Base-by-base conservation (phyloP, 2,888 invertebrate species). In the Notodonta ziczac region DNA sequence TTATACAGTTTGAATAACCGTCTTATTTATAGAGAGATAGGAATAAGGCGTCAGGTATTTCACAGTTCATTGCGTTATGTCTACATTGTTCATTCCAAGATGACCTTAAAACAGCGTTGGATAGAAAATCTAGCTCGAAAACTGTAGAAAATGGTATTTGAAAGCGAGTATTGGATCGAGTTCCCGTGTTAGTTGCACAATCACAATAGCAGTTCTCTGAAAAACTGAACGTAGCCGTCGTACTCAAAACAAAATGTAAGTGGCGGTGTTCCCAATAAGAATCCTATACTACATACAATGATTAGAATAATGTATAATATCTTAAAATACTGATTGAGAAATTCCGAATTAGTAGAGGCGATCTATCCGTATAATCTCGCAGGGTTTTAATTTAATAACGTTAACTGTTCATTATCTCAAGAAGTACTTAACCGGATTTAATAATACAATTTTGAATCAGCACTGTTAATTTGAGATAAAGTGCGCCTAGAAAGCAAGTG, bases 51-150 rank as follows among this genome's bases (percentile, higher is more conserved):
- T 55, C 59, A 65, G 61, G 68, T 60, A 65, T 71, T 70, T 63
- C 54, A 71, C 66, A 71, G 71, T 66, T 71, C 61, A 68, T 68
- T 59, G 71, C 62, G 66, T 66, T 68, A 62, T 63, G 58, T 62
- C 62, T 63, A 58, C 66, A 69, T 63, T 66, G 63, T 71, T 63
- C 63, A 61, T 62, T 56, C 54, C 51, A 60, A 63, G 61, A 62
- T 68, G 68, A 71, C 72, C 72, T 60, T 48, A 68, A 56, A 57
- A 61, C 59, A 42, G 54, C 70, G 62, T 59, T 60, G 61, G 65
- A 62, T 65, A 59, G 62, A 60, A 59, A 53, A 55, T 40, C 14
- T 40, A 59, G 60, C 60, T 68, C 65, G 51, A 58, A 60, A 62
- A 61, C 46, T 58, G 59, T 55, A 60, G 54, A 46, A 16, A 44